phyloP scores from a whole-genome alignment of 1,140 invertebrate species.

The Pseudomyrmex concolor region DNA sequence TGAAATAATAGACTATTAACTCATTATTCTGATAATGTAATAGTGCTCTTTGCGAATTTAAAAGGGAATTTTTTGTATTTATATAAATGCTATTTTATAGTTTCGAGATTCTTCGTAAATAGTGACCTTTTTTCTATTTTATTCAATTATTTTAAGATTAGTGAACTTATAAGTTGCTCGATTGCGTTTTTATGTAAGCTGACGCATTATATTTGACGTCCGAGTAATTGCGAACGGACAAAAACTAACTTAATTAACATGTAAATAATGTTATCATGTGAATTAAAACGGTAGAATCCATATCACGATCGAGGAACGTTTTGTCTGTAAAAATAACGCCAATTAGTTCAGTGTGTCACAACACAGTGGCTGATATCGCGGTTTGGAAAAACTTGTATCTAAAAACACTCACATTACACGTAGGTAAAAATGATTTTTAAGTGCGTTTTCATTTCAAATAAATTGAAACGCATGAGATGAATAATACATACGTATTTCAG shows the following conservation, averaged over 20 bases:
- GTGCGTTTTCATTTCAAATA: conserved; percentile 36
- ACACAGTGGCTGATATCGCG: not conserved
- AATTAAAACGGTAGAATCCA: conserved; percentile 20
- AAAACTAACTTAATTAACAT: not conserved
- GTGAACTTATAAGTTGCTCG: no score
- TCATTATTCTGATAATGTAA: not conserved
- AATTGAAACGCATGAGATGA: conserved; percentile 18
- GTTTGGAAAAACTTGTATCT: not conserved
- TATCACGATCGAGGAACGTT: not conserved
- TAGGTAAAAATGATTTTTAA: conserved; percentile 47
- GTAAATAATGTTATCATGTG: not conserved
- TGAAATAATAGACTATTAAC: conserved; percentile 4
- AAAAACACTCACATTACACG: conserved; percentile 8
- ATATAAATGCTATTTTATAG: not conserved
- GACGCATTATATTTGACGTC: not conserved
- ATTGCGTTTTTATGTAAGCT: not conserved
- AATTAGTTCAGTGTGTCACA: conserved; percentile 12
- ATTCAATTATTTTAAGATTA: no score
- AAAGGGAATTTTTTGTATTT: no score
- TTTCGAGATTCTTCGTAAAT: not conserved
- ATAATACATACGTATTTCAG: conserved; percentile 28
- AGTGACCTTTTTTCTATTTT: not conserved
- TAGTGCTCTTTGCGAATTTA: no score
- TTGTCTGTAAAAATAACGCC: conserved; percentile 9
- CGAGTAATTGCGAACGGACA: no score